These are phyloP conservation scores for Gasterosteus nipponicus DNA, from an alignment of 2,113 vertebrate genomes.

Conservation along the genomic window DNA sequence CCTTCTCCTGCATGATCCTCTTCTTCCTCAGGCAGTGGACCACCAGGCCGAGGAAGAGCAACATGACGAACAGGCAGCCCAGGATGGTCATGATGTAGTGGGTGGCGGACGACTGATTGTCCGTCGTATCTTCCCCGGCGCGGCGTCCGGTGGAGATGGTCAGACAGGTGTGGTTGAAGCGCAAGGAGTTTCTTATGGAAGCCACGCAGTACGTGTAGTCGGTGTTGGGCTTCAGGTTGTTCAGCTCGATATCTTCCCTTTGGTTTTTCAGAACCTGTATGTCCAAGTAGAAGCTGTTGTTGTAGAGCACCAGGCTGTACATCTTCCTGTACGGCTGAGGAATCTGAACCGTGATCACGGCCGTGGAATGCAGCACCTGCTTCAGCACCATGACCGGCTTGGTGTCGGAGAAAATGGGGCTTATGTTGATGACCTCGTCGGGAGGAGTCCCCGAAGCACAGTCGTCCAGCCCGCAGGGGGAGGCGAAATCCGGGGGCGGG, in stretches of 20 bases:
- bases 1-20: constrained; percentile 87
- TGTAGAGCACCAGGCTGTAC: constrained; percentile 95
- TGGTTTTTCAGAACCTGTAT: constrained; percentile 88
- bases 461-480: constrained; percentile 88
- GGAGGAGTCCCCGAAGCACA: constrained; percentile 90
- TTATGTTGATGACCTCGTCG: constrained; percentile 84
- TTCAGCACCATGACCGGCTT: constrained; percentile 88
- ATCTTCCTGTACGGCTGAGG: constrained; percentile 93
- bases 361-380: constrained; percentile 86
- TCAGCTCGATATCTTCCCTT: constrained; percentile 90
- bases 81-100: constrained; percentile 97
- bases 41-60: constrained; percentile 90
- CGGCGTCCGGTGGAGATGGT: constrained; percentile 87
- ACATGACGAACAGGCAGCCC: constrained; percentile 95
- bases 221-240: constrained; percentile 89
- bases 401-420: constrained; percentile 82
- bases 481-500: constrained; percentile 79
- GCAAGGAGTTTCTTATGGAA: constrained; percentile 90
- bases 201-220: constrained; percentile 97
- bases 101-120: constrained; percentile 89
- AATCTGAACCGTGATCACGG: constrained; percentile 90
- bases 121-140: constrained; percentile 66
- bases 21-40: constrained; percentile 91
- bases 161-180: constrained; percentile 96
- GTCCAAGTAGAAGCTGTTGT: constrained; percentile 91